A percentile compares a stretch with the other conserved stretches of the same genome.
phyloP scores from a whole-genome alignment of 2,113 vertebrate species.

The Cheirogaleus medius region DNA sequence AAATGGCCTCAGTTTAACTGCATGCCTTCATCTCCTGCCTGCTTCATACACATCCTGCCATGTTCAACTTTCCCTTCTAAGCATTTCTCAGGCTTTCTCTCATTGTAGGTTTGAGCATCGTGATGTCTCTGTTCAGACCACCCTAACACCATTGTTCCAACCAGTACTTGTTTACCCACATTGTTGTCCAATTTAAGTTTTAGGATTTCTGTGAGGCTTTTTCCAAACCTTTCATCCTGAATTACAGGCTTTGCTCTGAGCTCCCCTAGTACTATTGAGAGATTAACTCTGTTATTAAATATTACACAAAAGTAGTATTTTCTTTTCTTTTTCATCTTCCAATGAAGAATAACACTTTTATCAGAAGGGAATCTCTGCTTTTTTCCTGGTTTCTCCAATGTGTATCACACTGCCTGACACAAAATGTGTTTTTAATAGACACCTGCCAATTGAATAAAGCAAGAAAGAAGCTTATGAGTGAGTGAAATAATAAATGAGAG shows the following conservation, averaged over 20 bases:
- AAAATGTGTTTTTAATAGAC: background rate
- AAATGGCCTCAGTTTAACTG: background rate
- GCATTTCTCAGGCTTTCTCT: background rate
- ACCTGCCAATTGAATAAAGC: background rate
- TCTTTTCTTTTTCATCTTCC: background rate
- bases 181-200: background rate
- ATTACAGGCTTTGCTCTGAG: background rate
- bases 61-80: background rate
- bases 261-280: background rate
- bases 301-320: background rate
- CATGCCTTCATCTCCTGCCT: background rate
- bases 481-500: background rate
- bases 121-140: background rate
- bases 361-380: background rate
- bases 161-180: background rate
- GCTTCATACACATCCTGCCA: background rate
- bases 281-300: background rate
- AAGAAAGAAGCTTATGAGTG: background rate
- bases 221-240: background rate
- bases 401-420: background rate
- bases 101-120: background rate
- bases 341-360: background rate
- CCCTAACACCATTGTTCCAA: background rate
- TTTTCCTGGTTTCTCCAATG: background rate
- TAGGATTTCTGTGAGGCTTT: background rate